Evolutionary conservation across 2,113 vertebrate species (phyloP).

Genomic region (Numida meleagris): DNA sequence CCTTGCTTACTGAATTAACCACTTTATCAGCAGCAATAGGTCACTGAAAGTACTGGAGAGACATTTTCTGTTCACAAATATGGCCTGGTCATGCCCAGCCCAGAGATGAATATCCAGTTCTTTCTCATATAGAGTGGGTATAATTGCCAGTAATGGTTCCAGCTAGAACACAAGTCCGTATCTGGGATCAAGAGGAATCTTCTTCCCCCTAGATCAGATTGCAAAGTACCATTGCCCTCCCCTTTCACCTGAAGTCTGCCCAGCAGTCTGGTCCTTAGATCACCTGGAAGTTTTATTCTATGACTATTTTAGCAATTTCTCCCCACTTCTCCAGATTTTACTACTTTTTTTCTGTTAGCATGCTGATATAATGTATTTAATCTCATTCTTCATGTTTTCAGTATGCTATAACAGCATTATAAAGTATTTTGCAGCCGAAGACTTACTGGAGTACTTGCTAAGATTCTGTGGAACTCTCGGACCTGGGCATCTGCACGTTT

Average conservation of each 20-base stretch:
- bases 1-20: background rate
- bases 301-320: background rate
- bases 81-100: background rate
- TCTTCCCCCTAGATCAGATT: background rate
- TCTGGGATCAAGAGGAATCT: background rate
- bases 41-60: background rate
- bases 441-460: background rate
- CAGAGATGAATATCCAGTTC: background rate
- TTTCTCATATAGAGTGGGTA: background rate
- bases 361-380: background rate
- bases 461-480: background rate
- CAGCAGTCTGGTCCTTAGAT: background rate
- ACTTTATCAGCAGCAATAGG: background rate
- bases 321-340: background rate
- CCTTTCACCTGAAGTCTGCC: background rate
- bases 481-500: background rate
- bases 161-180: background rate
- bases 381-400: background rate
- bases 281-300: background rate
- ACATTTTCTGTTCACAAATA: background rate
- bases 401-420: background rate
- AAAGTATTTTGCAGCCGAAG: background rate
- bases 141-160: background rate
- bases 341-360: background rate
- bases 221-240: background rate